Conservation (phyloP, 2,888 invertebrate species). For the Netelia inedita region DNA sequence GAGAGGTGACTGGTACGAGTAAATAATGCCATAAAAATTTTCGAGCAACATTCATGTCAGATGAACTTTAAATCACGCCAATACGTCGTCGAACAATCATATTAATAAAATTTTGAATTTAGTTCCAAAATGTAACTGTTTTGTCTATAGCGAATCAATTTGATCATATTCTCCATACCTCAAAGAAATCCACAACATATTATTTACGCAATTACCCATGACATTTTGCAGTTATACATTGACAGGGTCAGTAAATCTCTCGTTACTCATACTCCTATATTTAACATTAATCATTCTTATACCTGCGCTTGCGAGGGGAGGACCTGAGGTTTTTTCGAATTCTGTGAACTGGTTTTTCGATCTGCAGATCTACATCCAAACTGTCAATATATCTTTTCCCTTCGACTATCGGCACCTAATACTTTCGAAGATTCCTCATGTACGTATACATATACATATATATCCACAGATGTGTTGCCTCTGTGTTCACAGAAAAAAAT, state of each 20-base stretch:
- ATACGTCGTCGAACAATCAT: neutral
- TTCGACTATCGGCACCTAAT: slow-evolving; percentile 35
- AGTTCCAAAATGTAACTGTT: neutral
- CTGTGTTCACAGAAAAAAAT: slow-evolving; percentile 47
- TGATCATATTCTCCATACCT: too few species aligned
- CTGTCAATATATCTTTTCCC: slow-evolving; percentile 57
- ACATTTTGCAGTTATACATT: slow-evolving; percentile 24
- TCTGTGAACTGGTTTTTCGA: slow-evolving; percentile 40
- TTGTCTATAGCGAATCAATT: too few species aligned
- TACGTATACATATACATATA: neutral
- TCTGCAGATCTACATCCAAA: slow-evolving; percentile 46
- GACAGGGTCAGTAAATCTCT: neutral
- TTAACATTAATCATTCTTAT: slow-evolving; percentile 43
- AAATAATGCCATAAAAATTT: neutral
- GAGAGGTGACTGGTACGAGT: neutral
- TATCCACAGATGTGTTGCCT: slow-evolving; percentile 24
- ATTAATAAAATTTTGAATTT: neutral
- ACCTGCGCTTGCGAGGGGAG: slow-evolving; percentile 3
- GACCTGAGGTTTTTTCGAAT: slow-evolving; percentile 29
- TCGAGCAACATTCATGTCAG: too few species aligned
- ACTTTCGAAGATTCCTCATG: slow-evolving; percentile 9
- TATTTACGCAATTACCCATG: too few species aligned
- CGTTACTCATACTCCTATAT: neutral
- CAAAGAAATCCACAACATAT: too few species aligned
- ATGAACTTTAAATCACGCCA: too few species aligned